phyloP scores from a whole-genome alignment of 2,113 vertebrate species.

The Pogona vitticeps region DNA sequence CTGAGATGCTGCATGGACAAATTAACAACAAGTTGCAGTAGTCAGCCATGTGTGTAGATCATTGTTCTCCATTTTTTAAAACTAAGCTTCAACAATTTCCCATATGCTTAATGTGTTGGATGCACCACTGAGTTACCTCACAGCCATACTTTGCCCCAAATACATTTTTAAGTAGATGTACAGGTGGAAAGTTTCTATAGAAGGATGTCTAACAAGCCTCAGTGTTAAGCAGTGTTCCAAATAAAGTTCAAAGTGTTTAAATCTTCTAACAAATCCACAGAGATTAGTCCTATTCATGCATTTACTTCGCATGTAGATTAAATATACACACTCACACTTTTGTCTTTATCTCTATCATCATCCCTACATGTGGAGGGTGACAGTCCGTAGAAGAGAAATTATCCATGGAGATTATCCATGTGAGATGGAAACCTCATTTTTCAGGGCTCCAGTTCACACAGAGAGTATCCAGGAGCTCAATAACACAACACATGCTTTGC shows the following conservation, averaged over 20 bases:
- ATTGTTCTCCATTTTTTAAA: not conserved
- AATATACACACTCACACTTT: no score
- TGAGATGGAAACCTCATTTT: no score
- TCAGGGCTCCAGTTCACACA: no score
- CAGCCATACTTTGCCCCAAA: not conserved
- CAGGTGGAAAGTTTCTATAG: not conserved
- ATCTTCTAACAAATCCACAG: not conserved
- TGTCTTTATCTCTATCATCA: no score
- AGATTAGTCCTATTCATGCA: not conserved
- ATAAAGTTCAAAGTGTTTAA: not conserved
- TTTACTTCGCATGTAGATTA: no score
- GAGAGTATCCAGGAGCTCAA: no score
- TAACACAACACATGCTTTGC: no score
- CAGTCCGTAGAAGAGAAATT: no score
- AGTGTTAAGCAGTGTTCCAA: not conserved
- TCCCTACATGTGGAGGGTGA: no score
- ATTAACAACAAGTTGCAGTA: slow-evolving; percentile 41
- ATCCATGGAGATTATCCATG: no score
- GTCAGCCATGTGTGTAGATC: not conserved
- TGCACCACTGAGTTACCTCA: not conserved
- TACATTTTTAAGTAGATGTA: not conserved
- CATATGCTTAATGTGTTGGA: not conserved
- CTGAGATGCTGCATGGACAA: slow-evolving; percentile 64
- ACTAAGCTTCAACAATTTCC: not conserved
- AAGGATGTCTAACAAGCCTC: not conserved